Evolutionary conservation across 2,113 vertebrate species (phyloP), one percentile per base, ranked within the genome.

Genomic region (Callipepla squamata): DNA sequence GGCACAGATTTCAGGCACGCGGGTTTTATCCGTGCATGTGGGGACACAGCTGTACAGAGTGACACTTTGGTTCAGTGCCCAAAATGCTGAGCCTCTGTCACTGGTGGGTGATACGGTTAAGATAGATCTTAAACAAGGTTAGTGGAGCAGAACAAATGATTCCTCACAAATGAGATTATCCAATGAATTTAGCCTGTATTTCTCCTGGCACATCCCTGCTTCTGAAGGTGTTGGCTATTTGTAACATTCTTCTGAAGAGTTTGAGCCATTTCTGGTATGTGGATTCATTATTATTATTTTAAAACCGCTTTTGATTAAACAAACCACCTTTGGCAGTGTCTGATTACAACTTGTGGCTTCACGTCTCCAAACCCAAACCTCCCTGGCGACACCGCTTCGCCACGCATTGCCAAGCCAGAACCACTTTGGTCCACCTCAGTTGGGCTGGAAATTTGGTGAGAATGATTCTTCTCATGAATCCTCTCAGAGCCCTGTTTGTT

Each of bases 91-190:
- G 78, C 36, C 59, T 62, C 75, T 50, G 40, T 32, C 79, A 57
- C n/a, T 63, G 42, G 11, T n/a, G 92, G 89, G 58, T 17, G 58
- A 91, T 73, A 20, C 2, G 40, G 75, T 30, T 28, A 59, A 80
- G 86, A 87, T 76, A 80, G 87, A 91, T 40, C 55, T 44, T 62
- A 61, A 83, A 70, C 40, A 81, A 78, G 86, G 73, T 86, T 61
- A 96, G 88, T 32, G 91, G 85, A 88, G 90, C 90, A 95, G 88
- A 96, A 94, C 73, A 80, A 94, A 93, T 67, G 65, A 61, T 48
- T 63, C 32, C 44, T 92, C 77, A 86, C 77, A 88, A 90, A 90
- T 59, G 90, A 84, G 89, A 88, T 92, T 90, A 94, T 72, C 73
- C 83, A 48, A 57, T 8, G 83, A 70, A 92, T 68, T 83, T 48